Base-by-base conservation (phyloP, 2,888 invertebrate species). In the Liposcelis brunnea region DNA sequence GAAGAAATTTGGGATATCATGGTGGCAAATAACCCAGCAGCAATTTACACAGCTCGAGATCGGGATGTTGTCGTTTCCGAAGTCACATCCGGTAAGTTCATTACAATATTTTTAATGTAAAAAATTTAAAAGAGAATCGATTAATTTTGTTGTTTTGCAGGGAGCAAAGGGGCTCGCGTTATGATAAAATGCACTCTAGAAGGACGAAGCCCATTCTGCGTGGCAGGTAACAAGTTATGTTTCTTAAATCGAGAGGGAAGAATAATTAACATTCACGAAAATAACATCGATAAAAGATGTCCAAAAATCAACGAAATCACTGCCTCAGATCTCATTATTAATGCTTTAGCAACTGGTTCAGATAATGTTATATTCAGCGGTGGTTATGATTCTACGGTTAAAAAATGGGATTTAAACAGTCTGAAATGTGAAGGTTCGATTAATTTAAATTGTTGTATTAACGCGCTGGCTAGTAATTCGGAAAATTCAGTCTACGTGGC, bases 1-100 rank as follows among this genome's bases (percentile, higher is more conserved):
- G 78, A 79, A 58, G 76, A 77, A 60, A 70, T 78, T 2, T 75
- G 74, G 60, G 74, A 72, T 54, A 58, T 79, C 49, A 59, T 65
- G 43, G 63, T 71, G n/a, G 58, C 62, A 31, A 65, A 65, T 12
- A 70, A 71, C 31, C 40, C 40, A 16, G 6, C 15, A 40, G 15
- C 35, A 35, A 56, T 79, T 48, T 74, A 71, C 54, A 73, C 77
- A 31, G 74, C 70, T 2, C 64, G 77, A 44, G 75, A 77, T 59
- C 58, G 72, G 10, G 73, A 77, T 55, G 65, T 77, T 1, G 68
- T 72, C 2, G 63, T 73, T 15, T 73, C 74, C 11, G 73, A 75
- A 61, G 66, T 76, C 48, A 65, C 65, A 52, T 68, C 71, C 54
- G 66, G 71, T 71, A 55, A 55, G 57, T 54, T 47, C 31, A 15